Percentiles rank a stretch among this genome's conserved stretches.
Conservation (phyloP, 2,888 invertebrate genomes). For the Auanema sp. region DNA sequence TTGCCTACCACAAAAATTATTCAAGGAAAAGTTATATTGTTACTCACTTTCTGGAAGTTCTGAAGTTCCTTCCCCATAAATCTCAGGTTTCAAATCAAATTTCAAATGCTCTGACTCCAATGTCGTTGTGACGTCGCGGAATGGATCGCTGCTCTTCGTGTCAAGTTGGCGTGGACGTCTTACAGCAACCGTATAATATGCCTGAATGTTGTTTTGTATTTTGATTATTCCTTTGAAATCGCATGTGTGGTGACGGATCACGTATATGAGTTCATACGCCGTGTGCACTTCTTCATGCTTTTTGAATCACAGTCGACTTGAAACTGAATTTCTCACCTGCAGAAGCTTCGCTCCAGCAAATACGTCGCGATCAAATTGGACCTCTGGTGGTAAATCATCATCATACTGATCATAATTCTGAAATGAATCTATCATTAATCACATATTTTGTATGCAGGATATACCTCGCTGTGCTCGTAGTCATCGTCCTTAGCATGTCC, state of each 20-base stretch:
- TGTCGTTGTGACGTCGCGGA: constrained; percentile 36
- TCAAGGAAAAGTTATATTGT: constrained; percentile 19
- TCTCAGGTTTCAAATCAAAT: constrained; percentile 44
- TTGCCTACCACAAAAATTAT: constrained; percentile 11
- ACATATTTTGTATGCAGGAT: background rate
- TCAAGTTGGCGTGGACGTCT: constrained; percentile 46
- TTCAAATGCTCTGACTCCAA: constrained; percentile 47
- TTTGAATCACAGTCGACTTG: background rate
- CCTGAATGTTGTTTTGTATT: constrained; percentile 18
- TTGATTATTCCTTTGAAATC: too few species aligned
- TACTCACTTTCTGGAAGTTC: constrained; percentile 16
- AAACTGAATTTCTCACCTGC: constrained; percentile 15
- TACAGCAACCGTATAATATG: constrained; percentile 32
- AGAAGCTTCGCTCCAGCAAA: constrained; percentile 49
- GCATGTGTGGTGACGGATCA: too few species aligned
- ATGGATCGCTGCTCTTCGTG: constrained; percentile 17
- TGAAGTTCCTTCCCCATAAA: constrained; percentile 23
- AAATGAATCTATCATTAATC: background rate
- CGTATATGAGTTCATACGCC: too few species aligned
- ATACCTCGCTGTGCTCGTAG: constrained; percentile 47
- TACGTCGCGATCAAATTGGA: constrained; percentile 57
- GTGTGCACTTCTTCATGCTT: background rate
- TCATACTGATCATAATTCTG: constrained; percentile 54
- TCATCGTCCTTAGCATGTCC: constrained; percentile 25
- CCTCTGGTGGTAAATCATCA: constrained; percentile 54